A percentile compares a stretch with the other conserved stretches of the same genome.
These are phyloP conservation scores for Siderastrea radians DNA, from an alignment of 92 coral and sea anemone genomes.

Conservation along the genomic window DNA sequence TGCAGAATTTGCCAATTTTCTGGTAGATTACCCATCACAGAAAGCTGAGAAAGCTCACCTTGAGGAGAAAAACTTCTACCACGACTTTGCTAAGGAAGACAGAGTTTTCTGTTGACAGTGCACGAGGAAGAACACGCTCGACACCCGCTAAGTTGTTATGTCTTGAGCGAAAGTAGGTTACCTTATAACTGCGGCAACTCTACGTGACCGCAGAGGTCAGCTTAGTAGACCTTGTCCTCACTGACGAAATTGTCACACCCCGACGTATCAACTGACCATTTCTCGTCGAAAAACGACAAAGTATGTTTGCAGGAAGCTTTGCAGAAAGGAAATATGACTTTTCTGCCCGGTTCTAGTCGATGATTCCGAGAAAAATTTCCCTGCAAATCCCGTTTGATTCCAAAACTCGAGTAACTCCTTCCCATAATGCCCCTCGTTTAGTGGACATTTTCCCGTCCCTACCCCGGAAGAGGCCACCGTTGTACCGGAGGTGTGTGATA, in stretches of 20 bases:
- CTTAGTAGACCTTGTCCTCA: neutral
- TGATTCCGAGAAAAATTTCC: neutral
- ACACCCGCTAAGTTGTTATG: neutral
- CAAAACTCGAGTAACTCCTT: neutral
- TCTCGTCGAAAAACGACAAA: neutral
- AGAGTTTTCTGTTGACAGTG: neutral
- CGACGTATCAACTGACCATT: constrained; percentile 1
- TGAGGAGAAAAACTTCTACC: neutral
- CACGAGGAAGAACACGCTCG: neutral
- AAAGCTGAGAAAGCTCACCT: constrained; percentile 13
- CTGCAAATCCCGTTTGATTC: neutral
- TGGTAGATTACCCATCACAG: neutral
- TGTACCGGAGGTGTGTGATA: constrained; percentile 8
- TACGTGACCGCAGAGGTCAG: constrained; percentile 22
- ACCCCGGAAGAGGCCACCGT: constrained; percentile 4
- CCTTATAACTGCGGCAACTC: neutral
- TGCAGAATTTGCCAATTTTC: neutral
- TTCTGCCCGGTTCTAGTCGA: neutral
- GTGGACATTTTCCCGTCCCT: neutral
- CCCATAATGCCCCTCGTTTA: constrained; percentile 23
- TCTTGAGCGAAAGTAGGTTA: neutral
- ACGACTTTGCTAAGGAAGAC: neutral
- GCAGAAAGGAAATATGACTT: neutral
- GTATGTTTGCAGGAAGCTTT: neutral
- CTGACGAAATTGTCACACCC: constrained; percentile 13